phyloP scores from a whole-genome alignment of 1,140 invertebrate genomes.

The Asobara japonica region DNA sequence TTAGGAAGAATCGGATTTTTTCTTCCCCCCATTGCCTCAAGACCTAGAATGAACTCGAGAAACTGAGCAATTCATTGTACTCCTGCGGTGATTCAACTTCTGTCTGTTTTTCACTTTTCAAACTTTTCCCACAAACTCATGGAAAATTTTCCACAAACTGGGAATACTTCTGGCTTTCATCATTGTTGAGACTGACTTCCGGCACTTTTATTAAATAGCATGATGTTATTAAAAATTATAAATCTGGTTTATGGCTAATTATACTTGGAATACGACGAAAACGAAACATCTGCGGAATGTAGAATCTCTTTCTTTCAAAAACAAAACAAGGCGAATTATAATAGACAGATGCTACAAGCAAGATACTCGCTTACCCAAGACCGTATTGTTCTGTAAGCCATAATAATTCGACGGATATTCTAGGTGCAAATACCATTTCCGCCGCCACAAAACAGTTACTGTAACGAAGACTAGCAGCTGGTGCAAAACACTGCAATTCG shows the following conservation, averaged over 20 bases:
- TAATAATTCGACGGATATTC: constrained; percentile 21
- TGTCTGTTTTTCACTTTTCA: neutral
- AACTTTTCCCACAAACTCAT: neutral
- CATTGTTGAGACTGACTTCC: neutral
- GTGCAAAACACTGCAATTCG: neutral
- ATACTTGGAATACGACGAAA: neutral
- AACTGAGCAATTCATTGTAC: constrained; percentile 4
- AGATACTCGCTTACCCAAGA: neutral
- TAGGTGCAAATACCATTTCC: constrained; percentile 18
- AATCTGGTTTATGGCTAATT: neutral
- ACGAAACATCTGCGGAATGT: neutral
- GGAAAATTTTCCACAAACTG: neutral
- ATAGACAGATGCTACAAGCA: neutral
- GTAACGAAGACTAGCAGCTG: constrained; percentile 20
- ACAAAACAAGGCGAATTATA: neutral
- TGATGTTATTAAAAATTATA: neutral
- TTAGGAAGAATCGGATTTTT: neutral
- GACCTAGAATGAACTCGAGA: neutral
- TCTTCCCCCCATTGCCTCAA: neutral
- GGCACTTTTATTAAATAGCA: neutral
- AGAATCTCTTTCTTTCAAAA: neutral
- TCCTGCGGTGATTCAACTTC: neutral
- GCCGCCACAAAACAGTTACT: constrained; percentile 18
- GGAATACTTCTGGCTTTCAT: neutral
- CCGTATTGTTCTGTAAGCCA: constrained; percentile 3